Conservation (phyloP, 2,113 vertebrate genomes). For the Colistium nudipinnis region DNA sequence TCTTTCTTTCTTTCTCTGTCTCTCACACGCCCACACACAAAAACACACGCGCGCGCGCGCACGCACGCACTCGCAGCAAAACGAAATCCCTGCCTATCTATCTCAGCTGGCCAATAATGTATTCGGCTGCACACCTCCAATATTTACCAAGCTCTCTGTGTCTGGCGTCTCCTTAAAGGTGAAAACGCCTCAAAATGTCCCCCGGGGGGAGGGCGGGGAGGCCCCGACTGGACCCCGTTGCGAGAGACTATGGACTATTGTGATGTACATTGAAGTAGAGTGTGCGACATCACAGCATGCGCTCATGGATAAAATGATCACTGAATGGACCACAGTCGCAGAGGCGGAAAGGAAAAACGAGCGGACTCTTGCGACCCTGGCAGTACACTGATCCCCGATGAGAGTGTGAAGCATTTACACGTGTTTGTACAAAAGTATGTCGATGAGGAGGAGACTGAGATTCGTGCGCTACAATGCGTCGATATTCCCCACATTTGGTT, state of each 20-base stretch:
- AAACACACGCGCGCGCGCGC: background rate
- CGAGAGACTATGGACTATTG: conserved; percentile 2
- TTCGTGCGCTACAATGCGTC: too few species aligned
- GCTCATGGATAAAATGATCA: background rate
- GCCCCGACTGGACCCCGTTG: conserved; percentile 15
- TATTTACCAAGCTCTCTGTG: conserved; percentile 70
- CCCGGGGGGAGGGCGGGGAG: conserved; percentile 43
- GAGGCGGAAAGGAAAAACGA: too few species aligned
- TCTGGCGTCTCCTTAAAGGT: conserved; percentile 71
- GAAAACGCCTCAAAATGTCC: conserved; percentile 62
- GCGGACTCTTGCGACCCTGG: too few species aligned
- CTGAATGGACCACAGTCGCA: background rate
- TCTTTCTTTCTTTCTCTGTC: background rate
- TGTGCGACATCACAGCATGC: background rate
- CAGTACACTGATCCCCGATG: too few species aligned
- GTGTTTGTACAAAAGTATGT: too few species aligned
- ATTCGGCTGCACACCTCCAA: conserved; percentile 75
- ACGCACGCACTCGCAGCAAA: conserved; percentile 24
- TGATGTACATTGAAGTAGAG: background rate
- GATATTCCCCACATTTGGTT: too few species aligned
- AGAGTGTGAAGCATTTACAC: too few species aligned
- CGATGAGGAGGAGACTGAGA: too few species aligned
- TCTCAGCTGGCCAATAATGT: conserved; percentile 59
- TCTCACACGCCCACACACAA: background rate
- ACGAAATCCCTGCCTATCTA: conserved; percentile 52